phyloP scores from a whole-genome alignment of 2,888 invertebrate species.

The Actias luna region DNA sequence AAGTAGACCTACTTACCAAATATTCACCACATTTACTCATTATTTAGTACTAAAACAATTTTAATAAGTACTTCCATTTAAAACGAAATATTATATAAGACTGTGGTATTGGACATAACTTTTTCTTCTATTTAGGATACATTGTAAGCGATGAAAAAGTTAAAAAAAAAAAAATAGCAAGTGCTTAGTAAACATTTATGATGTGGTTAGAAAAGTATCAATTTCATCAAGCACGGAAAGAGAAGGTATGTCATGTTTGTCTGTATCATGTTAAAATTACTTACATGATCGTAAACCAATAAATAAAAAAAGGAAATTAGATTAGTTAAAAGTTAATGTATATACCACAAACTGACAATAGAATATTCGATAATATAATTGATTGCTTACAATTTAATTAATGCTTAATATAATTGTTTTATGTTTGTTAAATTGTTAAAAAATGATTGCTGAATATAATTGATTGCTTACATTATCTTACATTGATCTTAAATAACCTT shows the following conservation, averaged over 20 bases:
- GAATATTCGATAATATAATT: neutral
- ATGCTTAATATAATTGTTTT: no score
- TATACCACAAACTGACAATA: neutral
- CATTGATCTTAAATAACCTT: neutral
- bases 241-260: no score
- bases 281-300: no score
- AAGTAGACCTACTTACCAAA: neutral
- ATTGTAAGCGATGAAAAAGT: neutral
- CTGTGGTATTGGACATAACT: neutral
- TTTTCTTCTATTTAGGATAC: neutral
- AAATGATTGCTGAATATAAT: no score
- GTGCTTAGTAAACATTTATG: no score
- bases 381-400: neutral
- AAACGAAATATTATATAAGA: neutral
- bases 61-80: neutral
- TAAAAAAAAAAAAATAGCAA: no score
- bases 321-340: no score
- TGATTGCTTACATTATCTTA: neutral
- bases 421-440: no score
- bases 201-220: no score
- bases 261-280: no score
- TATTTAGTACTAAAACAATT: neutral
- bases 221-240: no score
- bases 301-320: no score
- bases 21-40: neutral